Base-by-base conservation (phyloP, 2,113 vertebrate genomes). In the Paradoxurus hermaphroditus region DNA sequence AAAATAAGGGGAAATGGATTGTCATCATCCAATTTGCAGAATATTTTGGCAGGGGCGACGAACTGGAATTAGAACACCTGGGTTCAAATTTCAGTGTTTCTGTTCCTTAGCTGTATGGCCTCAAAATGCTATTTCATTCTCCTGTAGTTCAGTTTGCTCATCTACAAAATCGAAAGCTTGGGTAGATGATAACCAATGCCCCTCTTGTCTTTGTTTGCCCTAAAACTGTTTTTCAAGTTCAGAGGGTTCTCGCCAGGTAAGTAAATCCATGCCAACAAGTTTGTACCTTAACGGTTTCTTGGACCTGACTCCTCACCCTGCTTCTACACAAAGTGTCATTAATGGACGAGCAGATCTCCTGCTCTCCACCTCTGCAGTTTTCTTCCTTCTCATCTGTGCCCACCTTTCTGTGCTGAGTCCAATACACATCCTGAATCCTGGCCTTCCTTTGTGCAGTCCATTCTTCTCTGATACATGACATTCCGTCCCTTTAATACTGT, bases 1-100 rank as follows among this genome's bases (percentile, higher is more conserved):
- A 96, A 94, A 97, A 81, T 75, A 36, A 70, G 21, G 25, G 70
- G 31, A 85, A 92, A 93, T 19, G 15, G 77, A 72, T 16, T 31
- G 21, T 41, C 88, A 86, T 72, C 41, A 49, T 46, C 4, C 65
- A 78, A 41, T 85, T 86, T 90, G 11, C 72, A 85, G 81, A 81
- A 8, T 59, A 51, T 53, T 34, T 23, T 77, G 81, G 70, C 46
- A 90, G 92, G 65, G 95, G 14, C 13, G 12, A 51, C 46, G 72
- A 83, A 44, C 15, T 63, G 29, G 23, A 90, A 49, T 79, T 77
- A 73, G 53, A n/a, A 87, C 73, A 83, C 4, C 6, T 44, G 14
- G 3, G 23, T 88, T 94, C 63, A 90, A 14, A 78, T 88, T 75
- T 93, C 56, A 89, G 23, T 62, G 39, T 44, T 86, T 81, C 70